phyloP scores from a whole-genome alignment of 2,113 vertebrate species.

The Aphyosemion australe region DNA sequence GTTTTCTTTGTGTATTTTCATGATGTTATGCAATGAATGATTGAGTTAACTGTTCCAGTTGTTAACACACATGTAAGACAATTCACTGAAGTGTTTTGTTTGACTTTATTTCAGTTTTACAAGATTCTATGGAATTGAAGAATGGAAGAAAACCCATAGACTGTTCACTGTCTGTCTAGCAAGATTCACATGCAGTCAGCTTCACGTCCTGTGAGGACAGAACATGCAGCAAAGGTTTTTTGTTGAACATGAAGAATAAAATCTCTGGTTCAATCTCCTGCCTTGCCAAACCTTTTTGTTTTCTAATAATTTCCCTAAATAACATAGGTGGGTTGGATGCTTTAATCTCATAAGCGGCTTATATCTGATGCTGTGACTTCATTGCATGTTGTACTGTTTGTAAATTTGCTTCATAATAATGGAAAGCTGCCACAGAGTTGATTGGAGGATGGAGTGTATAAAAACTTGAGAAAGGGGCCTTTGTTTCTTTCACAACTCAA shows the following conservation, averaged over 20 bases:
- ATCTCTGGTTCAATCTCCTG: slow-evolving; percentile 66
- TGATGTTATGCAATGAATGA: too few relatives aligned
- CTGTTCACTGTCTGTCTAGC: too few relatives aligned
- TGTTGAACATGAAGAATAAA: slow-evolving; percentile 75
- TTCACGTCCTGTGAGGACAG: too few relatives aligned
- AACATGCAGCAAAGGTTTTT: slow-evolving; percentile 60
- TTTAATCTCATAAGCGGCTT: slow-evolving; percentile 80
- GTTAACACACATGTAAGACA: too few relatives aligned
- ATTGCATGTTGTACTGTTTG: slow-evolving; percentile 76
- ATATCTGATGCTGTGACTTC: slow-evolving; percentile 77
- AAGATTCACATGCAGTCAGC: too few relatives aligned
- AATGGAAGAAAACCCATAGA: too few relatives aligned
- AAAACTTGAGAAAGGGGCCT: slow-evolving; percentile 41
- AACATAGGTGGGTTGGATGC: slow-evolving; percentile 71
- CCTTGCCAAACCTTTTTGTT: slow-evolving; percentile 70
- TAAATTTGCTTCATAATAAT: slow-evolving; percentile 67
- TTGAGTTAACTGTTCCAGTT: too few relatives aligned
- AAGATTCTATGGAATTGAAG: too few relatives aligned
- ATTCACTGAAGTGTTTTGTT: too few relatives aligned
- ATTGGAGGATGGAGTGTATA: slow-evolving; percentile 44
- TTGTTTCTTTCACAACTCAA: slow-evolving; percentile 60
- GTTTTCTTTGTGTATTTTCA: too few relatives aligned
- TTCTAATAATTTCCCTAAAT: slow-evolving; percentile 74
- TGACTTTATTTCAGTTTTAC: too few relatives aligned
- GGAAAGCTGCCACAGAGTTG: slow-evolving; percentile 43